Percentiles rank a stretch among this genome's conserved stretches.
Conservation (phyloP, 2,797 vertebrate genomes). For the Sebastes hubbsi region DNA sequence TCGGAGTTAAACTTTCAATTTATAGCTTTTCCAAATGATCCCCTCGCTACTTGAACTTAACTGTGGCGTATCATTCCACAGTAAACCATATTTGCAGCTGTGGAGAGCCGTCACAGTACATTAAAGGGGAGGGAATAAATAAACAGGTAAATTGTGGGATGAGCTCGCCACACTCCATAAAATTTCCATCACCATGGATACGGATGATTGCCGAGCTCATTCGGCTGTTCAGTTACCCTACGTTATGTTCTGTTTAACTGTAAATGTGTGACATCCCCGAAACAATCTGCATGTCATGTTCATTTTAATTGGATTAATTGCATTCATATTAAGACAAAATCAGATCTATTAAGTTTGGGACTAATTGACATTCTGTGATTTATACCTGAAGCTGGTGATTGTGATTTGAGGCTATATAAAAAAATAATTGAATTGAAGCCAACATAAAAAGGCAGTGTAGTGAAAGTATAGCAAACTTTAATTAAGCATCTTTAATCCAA, state of each 20-base stretch:
- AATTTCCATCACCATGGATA: slow-evolving; percentile 16
- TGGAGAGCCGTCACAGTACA: slow-evolving; percentile 2
- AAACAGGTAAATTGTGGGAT: slow-evolving; percentile 12
- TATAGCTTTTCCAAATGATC: background rate
- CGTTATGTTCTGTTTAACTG: background rate
- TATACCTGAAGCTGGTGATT: background rate
- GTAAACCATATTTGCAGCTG: background rate
- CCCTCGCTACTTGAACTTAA: background rate
- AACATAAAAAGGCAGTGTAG: background rate
- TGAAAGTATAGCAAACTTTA: background rate
- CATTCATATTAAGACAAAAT: background rate
- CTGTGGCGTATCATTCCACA: background rate
- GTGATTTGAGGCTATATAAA: no score
- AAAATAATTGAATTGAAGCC: background rate
- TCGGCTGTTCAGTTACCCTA: background rate
- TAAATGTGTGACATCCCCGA: background rate
- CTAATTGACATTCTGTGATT: background rate
- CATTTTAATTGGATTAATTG: background rate
- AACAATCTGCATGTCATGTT: background rate
- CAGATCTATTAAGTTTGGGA: background rate
- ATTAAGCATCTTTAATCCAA: background rate
- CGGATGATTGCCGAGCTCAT: background rate
- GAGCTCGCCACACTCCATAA: background rate
- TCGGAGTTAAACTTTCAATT: background rate
- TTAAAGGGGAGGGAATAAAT: slow-evolving; percentile 11